phyloP scores from a whole-genome alignment of 2,888 invertebrate genomes.

The Nymphalis polychloros region DNA sequence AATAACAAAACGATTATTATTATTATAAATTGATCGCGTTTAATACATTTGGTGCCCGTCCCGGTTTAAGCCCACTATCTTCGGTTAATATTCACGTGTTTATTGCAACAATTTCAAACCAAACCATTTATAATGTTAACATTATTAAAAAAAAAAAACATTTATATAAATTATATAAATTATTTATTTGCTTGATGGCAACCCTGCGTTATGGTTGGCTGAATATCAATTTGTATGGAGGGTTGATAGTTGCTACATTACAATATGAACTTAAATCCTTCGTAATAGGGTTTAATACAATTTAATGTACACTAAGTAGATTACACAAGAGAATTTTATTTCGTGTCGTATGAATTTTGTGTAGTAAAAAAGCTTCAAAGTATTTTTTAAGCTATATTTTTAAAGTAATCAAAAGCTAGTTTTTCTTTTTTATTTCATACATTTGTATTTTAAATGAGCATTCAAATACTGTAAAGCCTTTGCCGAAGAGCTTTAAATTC shows the following conservation, averaged over 20 bases:
- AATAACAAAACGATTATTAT: too few relatives aligned
- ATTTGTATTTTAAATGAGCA: constrained; percentile 1
- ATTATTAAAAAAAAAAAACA: neutral
- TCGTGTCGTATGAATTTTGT: constrained; percentile 27
- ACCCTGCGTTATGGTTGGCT: constrained; percentile 32
- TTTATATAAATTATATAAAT: too few relatives aligned
- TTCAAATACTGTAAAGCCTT: neutral
- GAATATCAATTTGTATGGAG: constrained; percentile 36
- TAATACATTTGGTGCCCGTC: too few relatives aligned
- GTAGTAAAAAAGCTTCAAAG: constrained; percentile 18
- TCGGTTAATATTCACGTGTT: too few relatives aligned
- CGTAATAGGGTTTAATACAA: constrained; percentile 20
- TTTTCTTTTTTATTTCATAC: constrained; percentile 11
- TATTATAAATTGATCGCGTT: too few relatives aligned
- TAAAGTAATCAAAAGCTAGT: constrained; percentile 1
- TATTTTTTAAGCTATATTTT: constrained; percentile 15
- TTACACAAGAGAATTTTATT: constrained; percentile 25
- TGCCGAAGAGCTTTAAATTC: too few relatives aligned
- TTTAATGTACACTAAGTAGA: constrained; percentile 17
- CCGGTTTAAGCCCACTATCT: too few relatives aligned
- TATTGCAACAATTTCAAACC: neutral
- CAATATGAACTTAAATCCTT: constrained; percentile 13
- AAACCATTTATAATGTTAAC: neutral
- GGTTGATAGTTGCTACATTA: constrained; percentile 14
- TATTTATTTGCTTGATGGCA: constrained; percentile 8